A percentile compares a stretch with the other conserved stretches of the same genome.
These are phyloP conservation scores for Brachyptera putata DNA, from an alignment of 2,888 invertebrate genomes.

Conservation along the genomic window DNA sequence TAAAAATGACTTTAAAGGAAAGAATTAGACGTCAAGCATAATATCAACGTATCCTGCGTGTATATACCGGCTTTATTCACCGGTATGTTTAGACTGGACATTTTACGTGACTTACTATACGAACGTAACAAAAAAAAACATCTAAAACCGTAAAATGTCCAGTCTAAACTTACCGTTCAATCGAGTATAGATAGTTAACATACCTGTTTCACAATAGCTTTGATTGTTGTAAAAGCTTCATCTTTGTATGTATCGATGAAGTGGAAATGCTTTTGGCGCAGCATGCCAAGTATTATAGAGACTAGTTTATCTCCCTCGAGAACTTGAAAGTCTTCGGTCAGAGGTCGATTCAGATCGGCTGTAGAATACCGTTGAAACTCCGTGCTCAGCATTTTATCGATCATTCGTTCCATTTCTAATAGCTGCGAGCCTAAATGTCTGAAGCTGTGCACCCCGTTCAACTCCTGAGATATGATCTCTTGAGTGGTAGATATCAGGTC, in stretches of 20 bases:
- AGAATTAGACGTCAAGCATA: no score
- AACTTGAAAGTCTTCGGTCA: constrained; percentile 56
- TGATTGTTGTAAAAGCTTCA: constrained; percentile 84
- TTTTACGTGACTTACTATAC: no score
- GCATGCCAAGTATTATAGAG: constrained; percentile 83
- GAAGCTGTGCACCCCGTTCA: constrained; percentile 91
- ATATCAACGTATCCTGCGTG: no score
- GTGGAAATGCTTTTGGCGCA: constrained; percentile 79
- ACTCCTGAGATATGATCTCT: constrained; percentile 83
- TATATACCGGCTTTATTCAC: no score
- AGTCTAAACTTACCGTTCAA: no score
- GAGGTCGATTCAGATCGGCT: constrained; percentile 83
- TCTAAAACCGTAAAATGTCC: no score
- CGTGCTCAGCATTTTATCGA: constrained; percentile 93
- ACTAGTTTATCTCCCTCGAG: constrained; percentile 77
- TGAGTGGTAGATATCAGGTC: constrained; percentile 96
- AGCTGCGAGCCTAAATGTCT: constrained; percentile 91
- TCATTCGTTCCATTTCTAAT: constrained; percentile 90
- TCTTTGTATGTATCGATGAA: constrained; percentile 84
- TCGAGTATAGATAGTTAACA: no score
- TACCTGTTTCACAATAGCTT: constrained; percentile 83
- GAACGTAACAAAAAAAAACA: no score
- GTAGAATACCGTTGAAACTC: constrained; percentile 83
- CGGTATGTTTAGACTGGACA: no score
- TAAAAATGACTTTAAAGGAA: no score